Percentiles rank a stretch among this genome's conserved stretches.
Evolutionary conservation across 35 echinoderm and acorn worm species (phyloP).

Genomic region (Lytechinus pictus): DNA sequence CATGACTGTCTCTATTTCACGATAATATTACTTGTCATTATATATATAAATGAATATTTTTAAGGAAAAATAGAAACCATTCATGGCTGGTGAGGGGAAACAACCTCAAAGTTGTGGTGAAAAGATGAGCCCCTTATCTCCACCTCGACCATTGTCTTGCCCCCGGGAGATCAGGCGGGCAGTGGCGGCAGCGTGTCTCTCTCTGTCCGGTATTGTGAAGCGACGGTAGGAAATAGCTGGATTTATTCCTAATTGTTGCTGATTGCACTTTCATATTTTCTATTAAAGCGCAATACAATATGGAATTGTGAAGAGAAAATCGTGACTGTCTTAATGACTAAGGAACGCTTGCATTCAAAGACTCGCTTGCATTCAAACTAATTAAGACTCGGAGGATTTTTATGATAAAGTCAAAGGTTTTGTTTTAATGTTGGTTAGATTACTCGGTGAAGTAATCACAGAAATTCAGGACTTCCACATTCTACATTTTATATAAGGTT

Average conservation of each 20-base stretch:
- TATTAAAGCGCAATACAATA: too few relatives aligned
- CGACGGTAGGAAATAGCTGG: slow-evolving; percentile 36
- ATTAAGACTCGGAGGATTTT: too few relatives aligned
- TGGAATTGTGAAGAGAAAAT: too few relatives aligned
- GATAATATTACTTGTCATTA: neutral
- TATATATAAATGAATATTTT: too few relatives aligned
- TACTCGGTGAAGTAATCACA: too few relatives aligned
- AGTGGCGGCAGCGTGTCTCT: neutral
- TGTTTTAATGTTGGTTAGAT: too few relatives aligned
- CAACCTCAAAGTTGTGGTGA: neutral
- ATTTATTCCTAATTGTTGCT: slow-evolving; percentile 33
- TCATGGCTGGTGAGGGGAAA: neutral
- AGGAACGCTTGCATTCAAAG: too few relatives aligned
- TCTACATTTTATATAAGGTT: too few relatives aligned
- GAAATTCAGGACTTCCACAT: too few relatives aligned
- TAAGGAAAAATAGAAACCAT: neutral
- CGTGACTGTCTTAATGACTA: too few relatives aligned
- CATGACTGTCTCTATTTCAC: neutral
- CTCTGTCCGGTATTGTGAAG: slow-evolving; percentile 1
- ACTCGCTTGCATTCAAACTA: too few relatives aligned
- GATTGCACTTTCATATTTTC: neutral
- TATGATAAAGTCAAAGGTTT: too few relatives aligned
- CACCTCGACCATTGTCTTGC: neutral
- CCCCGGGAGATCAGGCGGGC: neutral
- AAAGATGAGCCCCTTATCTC: neutral